These are phyloP conservation scores for Xerus rutilus DNA, from an alignment of 2,797 vertebrate genomes.

Conservation along the genomic window DNA sequence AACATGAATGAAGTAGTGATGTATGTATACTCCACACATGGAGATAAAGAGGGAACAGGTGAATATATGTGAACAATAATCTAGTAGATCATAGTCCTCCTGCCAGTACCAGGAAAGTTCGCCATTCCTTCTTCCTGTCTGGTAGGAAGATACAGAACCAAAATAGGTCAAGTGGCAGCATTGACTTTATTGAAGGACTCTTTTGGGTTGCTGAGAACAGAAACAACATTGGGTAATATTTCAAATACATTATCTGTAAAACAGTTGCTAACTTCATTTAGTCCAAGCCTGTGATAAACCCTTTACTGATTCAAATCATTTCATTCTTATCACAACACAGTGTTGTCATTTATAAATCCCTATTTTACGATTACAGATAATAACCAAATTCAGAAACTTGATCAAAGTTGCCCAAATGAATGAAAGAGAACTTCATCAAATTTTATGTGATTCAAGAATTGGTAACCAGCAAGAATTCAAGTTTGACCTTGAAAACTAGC, in stretches of 20 bases:
- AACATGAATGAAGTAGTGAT: neutral
- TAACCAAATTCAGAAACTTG: conserved; percentile 29
- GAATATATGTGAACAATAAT: neutral
- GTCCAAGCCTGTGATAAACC: neutral
- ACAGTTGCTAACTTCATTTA: neutral
- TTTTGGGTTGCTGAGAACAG: neutral
- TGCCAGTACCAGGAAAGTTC: neutral
- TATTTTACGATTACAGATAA: neutral
- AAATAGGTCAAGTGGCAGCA: neutral
- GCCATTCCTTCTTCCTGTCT: neutral
- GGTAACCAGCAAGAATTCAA: conserved; percentile 40
- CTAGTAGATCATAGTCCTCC: neutral
- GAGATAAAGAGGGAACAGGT: neutral
- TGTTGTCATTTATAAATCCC: neutral
- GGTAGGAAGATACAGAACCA: neutral
- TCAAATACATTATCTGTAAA: neutral
- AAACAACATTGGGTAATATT: neutral
- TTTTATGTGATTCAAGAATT: neutral
- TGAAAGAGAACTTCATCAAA: conserved; percentile 22
- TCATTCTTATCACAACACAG: neutral
- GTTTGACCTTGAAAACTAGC: neutral
- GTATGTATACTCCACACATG: neutral
- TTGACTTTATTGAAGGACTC: neutral
- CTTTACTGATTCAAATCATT: conserved; percentile 11
- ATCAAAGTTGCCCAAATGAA: neutral